Evolutionary conservation across 2,888 invertebrate genomes (phyloP).

Genomic region (Galerucella calmariensis): DNA sequence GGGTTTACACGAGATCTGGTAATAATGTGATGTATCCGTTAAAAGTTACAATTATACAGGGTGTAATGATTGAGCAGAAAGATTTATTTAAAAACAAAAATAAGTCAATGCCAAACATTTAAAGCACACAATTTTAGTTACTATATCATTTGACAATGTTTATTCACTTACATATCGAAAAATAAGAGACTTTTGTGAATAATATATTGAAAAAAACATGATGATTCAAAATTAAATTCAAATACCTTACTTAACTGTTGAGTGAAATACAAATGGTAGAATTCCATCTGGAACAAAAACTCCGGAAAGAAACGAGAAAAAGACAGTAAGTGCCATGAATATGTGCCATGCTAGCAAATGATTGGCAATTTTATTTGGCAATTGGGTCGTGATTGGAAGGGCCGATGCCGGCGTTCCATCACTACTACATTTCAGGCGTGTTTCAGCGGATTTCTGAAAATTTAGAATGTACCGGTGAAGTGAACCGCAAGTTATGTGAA

Average conservation of each 20-base stretch:
- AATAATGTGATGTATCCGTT: not conserved
- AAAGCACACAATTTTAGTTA: too few relatives aligned
- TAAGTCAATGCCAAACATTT: too few relatives aligned
- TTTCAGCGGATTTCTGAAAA: conserved; percentile 50
- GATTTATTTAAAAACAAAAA: too few relatives aligned
- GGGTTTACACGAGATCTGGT: not conserved
- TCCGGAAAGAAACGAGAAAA: conserved; percentile 2
- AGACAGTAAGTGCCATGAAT: conserved; percentile 24
- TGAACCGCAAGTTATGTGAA: conserved; percentile 45
- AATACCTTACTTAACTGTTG: too few relatives aligned
- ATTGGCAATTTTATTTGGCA: conserved; percentile 57
- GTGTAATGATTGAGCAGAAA: too few relatives aligned
- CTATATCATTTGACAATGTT: too few relatives aligned
- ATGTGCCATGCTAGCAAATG: conserved; percentile 54
- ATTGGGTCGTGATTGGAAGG: conserved; percentile 53
- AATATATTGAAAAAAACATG: too few relatives aligned
- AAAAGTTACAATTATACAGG: too few relatives aligned
- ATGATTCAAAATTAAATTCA: too few relatives aligned
- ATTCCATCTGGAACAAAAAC: not conserved
- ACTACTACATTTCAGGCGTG: conserved; percentile 50
- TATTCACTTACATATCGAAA: too few relatives aligned
- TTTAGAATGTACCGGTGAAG: conserved; percentile 47
- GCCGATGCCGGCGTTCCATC: conserved; percentile 44
- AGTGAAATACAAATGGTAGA: too few relatives aligned
- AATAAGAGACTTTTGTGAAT: too few relatives aligned